A percentile compares a stretch with the other conserved stretches of the same genome.
These are phyloP conservation scores for Cyrtodaria siliqua DNA, from an alignment of 2,888 invertebrate species.

Conservation along the genomic window DNA sequence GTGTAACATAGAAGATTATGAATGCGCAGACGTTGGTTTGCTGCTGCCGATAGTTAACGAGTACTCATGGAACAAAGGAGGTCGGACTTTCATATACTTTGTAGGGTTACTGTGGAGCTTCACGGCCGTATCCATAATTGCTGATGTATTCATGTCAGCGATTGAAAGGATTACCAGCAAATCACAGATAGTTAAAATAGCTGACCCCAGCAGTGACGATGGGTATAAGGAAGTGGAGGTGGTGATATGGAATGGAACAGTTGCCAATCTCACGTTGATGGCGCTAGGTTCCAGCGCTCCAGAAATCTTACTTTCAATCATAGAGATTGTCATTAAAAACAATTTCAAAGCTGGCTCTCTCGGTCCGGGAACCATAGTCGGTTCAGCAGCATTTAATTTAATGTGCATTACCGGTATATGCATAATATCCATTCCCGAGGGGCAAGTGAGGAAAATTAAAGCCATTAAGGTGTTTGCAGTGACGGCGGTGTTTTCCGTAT, in stretches of 20 bases:
- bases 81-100: constrained; percentile 86
- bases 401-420: constrained; percentile 88
- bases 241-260: constrained; percentile 88
- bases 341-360: constrained; percentile 86
- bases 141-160: constrained; percentile 88
- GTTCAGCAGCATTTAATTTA: constrained; percentile 88
- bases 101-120: constrained; percentile 88
- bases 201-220: constrained; percentile 67
- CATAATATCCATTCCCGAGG: constrained; percentile 86
- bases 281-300: constrained; percentile 88
- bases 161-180: constrained; percentile 88
- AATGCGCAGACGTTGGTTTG: constrained; percentile 83
- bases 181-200: constrained; percentile 85
- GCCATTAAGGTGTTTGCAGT: constrained; percentile 86
- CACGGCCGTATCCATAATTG: constrained; percentile 88
- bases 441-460: constrained; percentile 86
- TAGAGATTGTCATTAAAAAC: constrained; percentile 87
- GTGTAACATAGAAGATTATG: constrained; percentile 71
- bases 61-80: constrained; percentile 86
- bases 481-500: constrained; percentile 86
- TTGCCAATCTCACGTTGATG: constrained; percentile 88
- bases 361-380: constrained; percentile 88
- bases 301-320: constrained; percentile 88
- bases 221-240: constrained; percentile 86
- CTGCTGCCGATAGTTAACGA: constrained; percentile 87